Conservation (phyloP, 1,140 invertebrate genomes). For the Eurytemora carolleeae region DNA sequence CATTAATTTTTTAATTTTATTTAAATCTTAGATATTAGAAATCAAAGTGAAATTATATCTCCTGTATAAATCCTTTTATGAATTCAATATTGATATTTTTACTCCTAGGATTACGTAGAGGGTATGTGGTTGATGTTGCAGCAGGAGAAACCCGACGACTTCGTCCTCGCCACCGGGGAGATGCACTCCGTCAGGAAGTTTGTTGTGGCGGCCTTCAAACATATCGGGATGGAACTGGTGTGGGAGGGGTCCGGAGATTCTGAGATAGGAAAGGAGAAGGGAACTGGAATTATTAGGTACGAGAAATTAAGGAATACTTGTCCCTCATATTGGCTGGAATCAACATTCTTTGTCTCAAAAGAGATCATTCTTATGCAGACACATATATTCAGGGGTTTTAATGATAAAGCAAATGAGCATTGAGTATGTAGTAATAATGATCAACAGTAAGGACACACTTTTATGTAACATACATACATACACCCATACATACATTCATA, state of each 20-base stretch:
- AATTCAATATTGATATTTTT: not conserved
- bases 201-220: slow-evolving; percentile 69
- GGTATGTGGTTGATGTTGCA: slow-evolving; percentile 99
- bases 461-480: no score
- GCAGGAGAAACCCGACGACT: slow-evolving; percentile 69
- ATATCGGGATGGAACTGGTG: slow-evolving; percentile 36
- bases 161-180: slow-evolving; percentile 90
- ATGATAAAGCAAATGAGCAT: no score
- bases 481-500: no score
- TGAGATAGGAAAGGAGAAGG: slow-evolving; percentile 56
- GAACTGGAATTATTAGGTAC: slow-evolving; percentile 50
- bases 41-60: not conserved
- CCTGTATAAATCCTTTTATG: not conserved
- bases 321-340: no score
- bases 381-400: no score
- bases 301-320: no score
- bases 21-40: no score
- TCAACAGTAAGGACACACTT: no score
- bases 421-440: no score
- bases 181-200: slow-evolving; percentile 89
- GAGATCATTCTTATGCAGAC: no score
- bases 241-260: slow-evolving; percentile 71
- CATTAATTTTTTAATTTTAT: no score
- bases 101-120: slow-evolving; percentile 33
- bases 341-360: no score